Base-by-base conservation (phyloP, 2,888 invertebrate genomes). In the Cyrtodaria siliqua region DNA sequence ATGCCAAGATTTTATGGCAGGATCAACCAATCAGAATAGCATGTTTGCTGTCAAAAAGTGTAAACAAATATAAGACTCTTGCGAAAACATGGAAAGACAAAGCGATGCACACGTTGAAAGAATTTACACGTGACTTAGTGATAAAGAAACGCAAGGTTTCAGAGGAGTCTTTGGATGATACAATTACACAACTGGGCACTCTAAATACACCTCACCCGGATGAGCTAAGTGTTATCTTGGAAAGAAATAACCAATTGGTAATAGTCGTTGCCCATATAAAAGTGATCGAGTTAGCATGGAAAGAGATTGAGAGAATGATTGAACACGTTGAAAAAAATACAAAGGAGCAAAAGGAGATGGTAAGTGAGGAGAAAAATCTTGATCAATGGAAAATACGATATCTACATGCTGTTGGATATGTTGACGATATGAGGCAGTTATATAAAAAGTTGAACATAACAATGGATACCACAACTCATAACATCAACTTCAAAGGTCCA, bases 21-120 rank as follows among this genome's bases (percentile, higher is more conserved):
- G 18, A 49, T 16, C 42, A 57, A 23, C 55, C 66, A 14, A 33
- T 71, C 9, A 64, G 14, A 16, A 27, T 80, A n/a, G 66, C 69
- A 49, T 80, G 76, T 50, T 66, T 42, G 3, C 33, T 80, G 18
- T 68, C 75, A 12, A 42, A 57, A 9, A 52, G 69, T 12, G 56
- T 57, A 12, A 76, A 80, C 60, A 73, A 73, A 20, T 80, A 61
- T 20, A 61, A 44, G 40, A 73, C 61, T 55, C 29, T 76, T 18
- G 80, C 49, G 9, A 76, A 67, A 50, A 59, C 55, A 1, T 80
- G 80, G 80, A 63, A 50, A 24, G 47, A 53, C 2, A 64, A 64
- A 33, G 76, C 71, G 8, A 23, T 38, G 12, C 23, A 33, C 16
- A 42, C 53, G 24, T 40, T 80, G 24, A 29, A n/a, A n/a, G n/a